phyloP scores from a whole-genome alignment of 2,888 invertebrate genomes.

The Apantesis nais region DNA sequence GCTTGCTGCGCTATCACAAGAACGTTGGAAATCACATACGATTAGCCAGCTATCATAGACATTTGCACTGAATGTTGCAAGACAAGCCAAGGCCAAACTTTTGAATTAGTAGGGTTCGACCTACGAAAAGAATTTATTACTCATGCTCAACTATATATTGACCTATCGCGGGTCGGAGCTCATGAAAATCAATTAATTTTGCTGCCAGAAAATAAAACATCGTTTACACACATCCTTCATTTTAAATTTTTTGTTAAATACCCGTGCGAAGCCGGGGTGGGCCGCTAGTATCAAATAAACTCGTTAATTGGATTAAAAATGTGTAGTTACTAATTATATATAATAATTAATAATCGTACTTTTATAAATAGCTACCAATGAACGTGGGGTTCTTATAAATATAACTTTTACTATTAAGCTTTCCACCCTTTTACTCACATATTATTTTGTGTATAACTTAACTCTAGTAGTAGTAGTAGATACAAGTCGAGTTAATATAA shows the following conservation, averaged over 20 bases:
- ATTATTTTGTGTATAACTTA: not conserved
- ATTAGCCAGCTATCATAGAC: slow-evolving; percentile 47
- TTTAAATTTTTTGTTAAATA: too few species aligned
- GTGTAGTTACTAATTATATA: not conserved
- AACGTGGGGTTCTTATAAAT: not conserved
- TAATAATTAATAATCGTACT: too few species aligned
- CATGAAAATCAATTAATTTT: too few species aligned
- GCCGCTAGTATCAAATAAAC: not conserved
- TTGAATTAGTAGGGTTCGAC: too few species aligned
- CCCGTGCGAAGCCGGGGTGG: too few species aligned
- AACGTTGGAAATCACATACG: slow-evolving; percentile 70
- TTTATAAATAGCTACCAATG: not conserved
- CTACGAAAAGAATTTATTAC: too few species aligned
- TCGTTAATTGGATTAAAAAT: not conserved
- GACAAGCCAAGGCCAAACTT: too few species aligned
- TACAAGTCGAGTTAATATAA: not conserved
- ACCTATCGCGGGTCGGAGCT: too few species aligned
- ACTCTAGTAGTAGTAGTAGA: not conserved
- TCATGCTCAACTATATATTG: too few species aligned
- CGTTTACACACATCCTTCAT: too few species aligned
- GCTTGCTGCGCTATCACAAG: slow-evolving; percentile 53
- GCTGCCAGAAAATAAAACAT: too few species aligned
- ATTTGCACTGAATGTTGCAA: slow-evolving; percentile 28
- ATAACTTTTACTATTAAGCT: too few species aligned
- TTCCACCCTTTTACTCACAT: not conserved